These are phyloP conservation scores for cat (Felis catus) DNA, from an alignment of 2,113 vertebrate genomes.

Conservation along the genomic window F.catus_Fca126_mat1.0 CM031412.1:94691001-94691500, in stretches of 20 bases:
- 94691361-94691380: no score
- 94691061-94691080: not conserved
- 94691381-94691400: no score
- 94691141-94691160: not conserved
- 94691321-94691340: no score
- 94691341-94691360: no score
- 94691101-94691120: not conserved
- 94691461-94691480: no score
- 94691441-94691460: no score
- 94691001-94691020: not conserved
- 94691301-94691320: no score
- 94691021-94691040: not conserved
- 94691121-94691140: not conserved
- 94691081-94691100: not conserved
- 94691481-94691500: no score
- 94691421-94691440: no score
- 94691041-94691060: not conserved
- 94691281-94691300: no score
- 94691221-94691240: not conserved
- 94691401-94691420: no score
- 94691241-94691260: not conserved
- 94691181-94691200: not conserved
- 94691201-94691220: not conserved
- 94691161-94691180: not conserved
- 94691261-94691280: not conserved